Evolutionary conservation across 2,797 vertebrate genomes (phyloP).

Genomic region (Microcaecilia unicolor): DNA sequence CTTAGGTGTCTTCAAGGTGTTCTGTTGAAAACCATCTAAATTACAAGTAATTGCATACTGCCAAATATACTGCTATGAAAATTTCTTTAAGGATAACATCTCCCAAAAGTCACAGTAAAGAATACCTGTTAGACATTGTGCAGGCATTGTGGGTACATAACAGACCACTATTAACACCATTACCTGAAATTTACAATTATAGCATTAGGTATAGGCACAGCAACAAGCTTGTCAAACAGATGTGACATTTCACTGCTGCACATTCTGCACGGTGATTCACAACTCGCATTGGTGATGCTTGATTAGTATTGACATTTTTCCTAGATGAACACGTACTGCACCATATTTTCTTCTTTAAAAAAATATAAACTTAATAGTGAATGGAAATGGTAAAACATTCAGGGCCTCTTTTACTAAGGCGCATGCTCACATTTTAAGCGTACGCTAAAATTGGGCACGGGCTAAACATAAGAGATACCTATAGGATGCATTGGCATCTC

Average conservation of each 20-base stretch:
- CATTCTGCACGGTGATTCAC: not conserved
- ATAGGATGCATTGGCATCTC: no score
- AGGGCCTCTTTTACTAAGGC: no score
- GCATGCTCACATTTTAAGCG: no score
- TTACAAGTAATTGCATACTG: not conserved
- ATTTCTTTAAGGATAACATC: not conserved
- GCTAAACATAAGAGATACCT: no score
- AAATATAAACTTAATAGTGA: no score
- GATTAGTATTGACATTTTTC: not conserved
- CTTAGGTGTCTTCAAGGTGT: not conserved
- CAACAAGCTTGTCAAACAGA: not conserved
- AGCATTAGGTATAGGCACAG: not conserved
- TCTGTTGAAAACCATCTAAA: constrained; percentile 5
- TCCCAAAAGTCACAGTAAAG: not conserved
- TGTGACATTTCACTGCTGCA: not conserved
- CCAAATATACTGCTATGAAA: not conserved
- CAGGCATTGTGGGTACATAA: no score
- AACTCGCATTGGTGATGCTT: not conserved
- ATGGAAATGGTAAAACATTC: no score
- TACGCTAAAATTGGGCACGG: no score
- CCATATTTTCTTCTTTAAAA: no score
- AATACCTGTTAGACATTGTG: constrained; percentile 1
- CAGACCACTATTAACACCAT: not conserved
- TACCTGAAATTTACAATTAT: not conserved
- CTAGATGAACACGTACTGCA: not conserved